Conservation (phyloP, 2,888 invertebrate genomes). For the Glomeris marginata region DNA sequence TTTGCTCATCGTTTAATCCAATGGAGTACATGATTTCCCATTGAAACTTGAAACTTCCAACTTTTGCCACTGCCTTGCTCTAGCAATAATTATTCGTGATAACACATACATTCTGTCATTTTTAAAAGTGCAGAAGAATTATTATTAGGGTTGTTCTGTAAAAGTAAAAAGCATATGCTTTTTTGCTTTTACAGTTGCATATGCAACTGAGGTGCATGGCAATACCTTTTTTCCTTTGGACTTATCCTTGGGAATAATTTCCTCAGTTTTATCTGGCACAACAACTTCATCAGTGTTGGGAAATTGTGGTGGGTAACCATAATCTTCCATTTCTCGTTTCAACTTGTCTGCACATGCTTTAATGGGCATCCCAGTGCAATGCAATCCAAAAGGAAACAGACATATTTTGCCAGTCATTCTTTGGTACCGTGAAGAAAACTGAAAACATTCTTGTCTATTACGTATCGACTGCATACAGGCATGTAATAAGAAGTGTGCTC, state of each 20-base stretch:
- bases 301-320: slow-evolving; percentile 83
- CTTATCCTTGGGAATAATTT: slow-evolving; percentile 55
- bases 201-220: not conserved
- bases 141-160: no score
- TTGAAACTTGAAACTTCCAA: slow-evolving; percentile 77
- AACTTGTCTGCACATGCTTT: slow-evolving; percentile 98
- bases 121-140: no score
- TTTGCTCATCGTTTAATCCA: slow-evolving; percentile 80
- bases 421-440: slow-evolving; percentile 84
- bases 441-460: no score
- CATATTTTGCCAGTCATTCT: slow-evolving; percentile 80
- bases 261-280: slow-evolving; percentile 32
- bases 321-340: slow-evolving; percentile 78
- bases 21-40: slow-evolving; percentile 98
- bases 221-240: slow-evolving; percentile 75
- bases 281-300: slow-evolving; percentile 41
- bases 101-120: no score
- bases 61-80: slow-evolving; percentile 90
- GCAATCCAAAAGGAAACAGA: slow-evolving; percentile 94
- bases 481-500: slow-evolving; percentile 5
- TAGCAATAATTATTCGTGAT: slow-evolving; percentile 26
- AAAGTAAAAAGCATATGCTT: no score
- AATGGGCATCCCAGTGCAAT: slow-evolving; percentile 99
- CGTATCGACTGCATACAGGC: not conserved
- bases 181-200: no score